Conservation (phyloP, 2,888 invertebrate genomes). For the Diplolepis rosae region DNA sequence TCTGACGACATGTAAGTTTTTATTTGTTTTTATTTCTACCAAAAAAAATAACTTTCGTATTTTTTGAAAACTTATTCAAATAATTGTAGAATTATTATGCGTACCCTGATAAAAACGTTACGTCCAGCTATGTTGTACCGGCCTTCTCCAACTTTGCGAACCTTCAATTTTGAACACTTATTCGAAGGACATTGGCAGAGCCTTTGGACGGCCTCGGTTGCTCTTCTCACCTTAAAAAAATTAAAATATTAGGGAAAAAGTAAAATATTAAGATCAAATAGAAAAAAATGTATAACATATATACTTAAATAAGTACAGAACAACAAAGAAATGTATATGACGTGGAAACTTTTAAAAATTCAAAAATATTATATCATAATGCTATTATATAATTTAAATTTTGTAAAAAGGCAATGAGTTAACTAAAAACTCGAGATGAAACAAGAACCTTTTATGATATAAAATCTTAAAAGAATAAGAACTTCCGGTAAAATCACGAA, state of each 20-base stretch:
- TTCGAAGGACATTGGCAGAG: conserved; percentile 84
- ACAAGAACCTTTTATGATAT: background rate
- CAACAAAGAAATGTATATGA: no score
- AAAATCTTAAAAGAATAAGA: background rate
- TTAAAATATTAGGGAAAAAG: background rate
- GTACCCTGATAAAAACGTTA: conserved; percentile 90
- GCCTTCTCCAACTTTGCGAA: conserved; percentile 89
- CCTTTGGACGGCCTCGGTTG: conserved; percentile 82
- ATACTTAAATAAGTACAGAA: no score
- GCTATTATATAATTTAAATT: no score
- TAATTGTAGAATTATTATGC: conserved; percentile 53
- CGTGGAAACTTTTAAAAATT: no score
- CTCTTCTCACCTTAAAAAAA: conserved; percentile 64
- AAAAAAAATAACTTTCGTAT: background rate
- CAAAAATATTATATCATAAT: no score
- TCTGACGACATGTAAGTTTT: no score
- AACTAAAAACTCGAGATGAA: background rate
- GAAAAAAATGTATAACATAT: no score
- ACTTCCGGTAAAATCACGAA: background rate
- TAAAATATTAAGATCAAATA: no score
- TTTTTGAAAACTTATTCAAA: background rate
- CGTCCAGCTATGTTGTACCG: conserved; percentile 90
- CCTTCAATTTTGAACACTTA: conserved; percentile 83
- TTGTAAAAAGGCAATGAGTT: background rate
- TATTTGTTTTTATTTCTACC: no score